phyloP scores from a whole-genome alignment of 2,113 vertebrate genomes.

The Prionailurus viverrinus region DNA sequence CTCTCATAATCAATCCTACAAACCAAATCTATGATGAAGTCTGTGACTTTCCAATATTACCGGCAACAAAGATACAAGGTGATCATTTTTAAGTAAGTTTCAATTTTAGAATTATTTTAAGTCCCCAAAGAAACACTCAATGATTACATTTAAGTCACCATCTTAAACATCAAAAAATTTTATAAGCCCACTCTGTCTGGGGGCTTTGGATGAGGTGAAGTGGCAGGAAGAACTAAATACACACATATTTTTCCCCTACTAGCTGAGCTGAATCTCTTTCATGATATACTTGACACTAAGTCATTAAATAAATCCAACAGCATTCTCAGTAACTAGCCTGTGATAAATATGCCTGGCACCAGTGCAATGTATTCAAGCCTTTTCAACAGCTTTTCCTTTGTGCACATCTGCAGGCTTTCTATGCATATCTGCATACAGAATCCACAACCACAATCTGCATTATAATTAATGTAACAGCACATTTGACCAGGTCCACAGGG shows the following conservation, averaged over 20 bases:
- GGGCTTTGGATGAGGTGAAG: background rate
- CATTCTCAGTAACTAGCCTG: constrained; percentile 3
- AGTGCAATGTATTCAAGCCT: background rate
- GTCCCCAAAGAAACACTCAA: background rate
- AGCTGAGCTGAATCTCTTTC: background rate
- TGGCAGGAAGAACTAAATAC: background rate
- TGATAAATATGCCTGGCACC: background rate
- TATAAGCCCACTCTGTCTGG: background rate
- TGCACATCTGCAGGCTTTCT: constrained; percentile 29
- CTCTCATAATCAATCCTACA: background rate
- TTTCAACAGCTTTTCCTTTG: constrained; percentile 39
- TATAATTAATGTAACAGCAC: constrained; percentile 52
- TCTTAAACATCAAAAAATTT: constrained; percentile 42
- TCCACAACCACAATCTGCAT: constrained; percentile 13
- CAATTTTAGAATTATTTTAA: constrained; percentile 38
- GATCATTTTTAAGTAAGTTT: constrained; percentile 18
- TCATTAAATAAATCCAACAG: background rate
- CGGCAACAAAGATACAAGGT: background rate
- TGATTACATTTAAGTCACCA: constrained; percentile 3
- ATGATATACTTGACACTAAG: background rate
- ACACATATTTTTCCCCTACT: background rate
- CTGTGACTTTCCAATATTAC: background rate
- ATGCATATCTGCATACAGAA: constrained; percentile 42
- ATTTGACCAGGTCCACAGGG: background rate
- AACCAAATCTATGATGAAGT: constrained; percentile 33